Evolutionary conservation across 2,113 vertebrate genomes (phyloP), one percentile per base, ranked within the genome.

Genomic region (Ailuropoda melanoleuca): DNA sequence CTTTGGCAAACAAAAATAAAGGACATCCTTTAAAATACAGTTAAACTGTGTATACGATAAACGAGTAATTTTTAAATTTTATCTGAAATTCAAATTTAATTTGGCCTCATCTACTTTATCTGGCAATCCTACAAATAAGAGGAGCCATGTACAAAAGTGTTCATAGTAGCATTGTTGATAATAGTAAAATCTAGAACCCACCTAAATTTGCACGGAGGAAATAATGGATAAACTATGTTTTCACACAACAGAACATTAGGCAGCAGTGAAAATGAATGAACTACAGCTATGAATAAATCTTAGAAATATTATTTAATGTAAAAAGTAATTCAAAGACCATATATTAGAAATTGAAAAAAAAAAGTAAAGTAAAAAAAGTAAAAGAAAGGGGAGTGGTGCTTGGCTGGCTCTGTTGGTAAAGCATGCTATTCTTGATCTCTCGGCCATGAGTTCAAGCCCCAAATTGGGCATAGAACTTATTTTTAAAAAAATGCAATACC

Each of bases 1-100:
- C 80, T 55, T 96, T 81, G 72, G 43, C 43, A 88, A 81, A 68
- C 39, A 91, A 78, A 78, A 68, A 34, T 56, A 70, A 68, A 70
- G 29, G 37, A 46, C 46, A 7, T 10, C 18, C 23, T 74, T 74
- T 43, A 43, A 74, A 74, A 43, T 74, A 74, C 37, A 58, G 50
- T 74, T 74, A 84, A 74, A 74, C 19, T 68, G 23, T 58, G 78
- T 80, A 80, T 80, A 68, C 48, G 24, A 60, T 60, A 88, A 70
- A 94, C 21, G 37, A 84, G 60, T 70, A 70, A 21, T 6, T 91
- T 15, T 18, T 88, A 64, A 64, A 95, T 46, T 72, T 72, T 39
- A 53, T 64, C 37, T 82, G 39, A 88, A 92, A 62, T 53, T 92
- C 26, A 95, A 68, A 62, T 78, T 89, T 93, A 84, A 89, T 24